These are phyloP conservation scores for Monoplex corrugatus DNA, from an alignment of 2,888 invertebrate genomes.

Conservation along the genomic window DNA sequence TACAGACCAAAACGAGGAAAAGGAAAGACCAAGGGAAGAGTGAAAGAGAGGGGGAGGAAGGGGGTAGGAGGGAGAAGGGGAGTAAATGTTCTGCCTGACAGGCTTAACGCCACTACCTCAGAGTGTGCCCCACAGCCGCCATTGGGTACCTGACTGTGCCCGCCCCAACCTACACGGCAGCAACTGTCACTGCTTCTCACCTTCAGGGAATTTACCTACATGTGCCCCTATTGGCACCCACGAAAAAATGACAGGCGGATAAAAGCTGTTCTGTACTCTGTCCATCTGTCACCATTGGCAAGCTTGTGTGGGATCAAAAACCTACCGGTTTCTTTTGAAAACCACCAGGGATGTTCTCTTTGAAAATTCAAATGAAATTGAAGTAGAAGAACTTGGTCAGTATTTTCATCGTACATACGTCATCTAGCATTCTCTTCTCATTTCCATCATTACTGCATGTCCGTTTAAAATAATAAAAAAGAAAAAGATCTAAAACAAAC, in stretches of 20 bases:
- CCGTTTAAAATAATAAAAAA: background rate
- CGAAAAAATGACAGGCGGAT: background rate
- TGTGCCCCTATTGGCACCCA: slow-evolving; percentile 30
- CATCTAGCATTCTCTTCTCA: background rate
- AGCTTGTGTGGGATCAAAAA: background rate
- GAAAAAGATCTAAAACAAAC: too few species aligned
- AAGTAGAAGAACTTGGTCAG: background rate
- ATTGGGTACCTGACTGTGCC: background rate
- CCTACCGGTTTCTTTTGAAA: background rate
- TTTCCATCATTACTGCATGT: background rate
- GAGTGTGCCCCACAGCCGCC: background rate
- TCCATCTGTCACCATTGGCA: too few species aligned
- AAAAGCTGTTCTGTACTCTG: too few species aligned
- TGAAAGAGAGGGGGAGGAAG: background rate
- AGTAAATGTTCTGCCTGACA: background rate
- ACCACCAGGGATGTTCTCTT: too few species aligned
- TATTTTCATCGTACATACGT: background rate
- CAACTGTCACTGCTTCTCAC: background rate
- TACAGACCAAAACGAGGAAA: background rate
- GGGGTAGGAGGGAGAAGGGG: background rate
- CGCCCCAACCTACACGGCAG: slow-evolving; percentile 18
- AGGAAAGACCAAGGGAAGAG: background rate
- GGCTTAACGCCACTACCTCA: background rate
- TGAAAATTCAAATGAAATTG: background rate
- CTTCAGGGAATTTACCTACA: slow-evolving; percentile 18